Base-by-base conservation (phyloP, 2,113 vertebrate genomes). In the Poeciliopsis retropinna region DNA sequence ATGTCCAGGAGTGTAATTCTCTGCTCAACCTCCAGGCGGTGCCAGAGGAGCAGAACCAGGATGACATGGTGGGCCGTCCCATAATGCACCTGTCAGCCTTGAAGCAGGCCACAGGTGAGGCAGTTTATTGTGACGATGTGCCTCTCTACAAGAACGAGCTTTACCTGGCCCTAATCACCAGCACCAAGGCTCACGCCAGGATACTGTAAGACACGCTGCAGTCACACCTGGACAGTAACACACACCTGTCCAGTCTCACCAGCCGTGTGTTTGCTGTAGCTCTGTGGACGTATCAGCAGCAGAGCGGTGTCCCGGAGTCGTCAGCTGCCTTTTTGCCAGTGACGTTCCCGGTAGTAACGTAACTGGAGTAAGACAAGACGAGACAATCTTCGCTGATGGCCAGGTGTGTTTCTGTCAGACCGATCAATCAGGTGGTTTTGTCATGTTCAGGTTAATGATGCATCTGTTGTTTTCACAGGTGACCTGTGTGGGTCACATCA, bases 51-150 rank as follows among this genome's bases (percentile, higher is more conserved):
- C 96, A 95, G 87, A 82, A 70, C 0, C 67, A 89, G 51, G 95
- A 96, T 0, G 97, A 99, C 62, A 93, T 91, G 60, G 94, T 99
- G 60, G 98, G 98, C 10, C 93, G 93, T 64, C 97, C 98, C 31
- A 44, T 99, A 75, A 92, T 96, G 88, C 98, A 99, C 1, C 91
- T 99, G 68, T 94, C 97, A 0, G 96, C 97, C 0, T 64, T 93
- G 88, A 96, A 97, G 85, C 98, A 99, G 83, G 96, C 97, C 2
- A 96, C 96, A 0, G 98, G 98, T 3, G 97, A 99, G 81, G 98
- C 98, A 0, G 79, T 98, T 63, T 99, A 98, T 92, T 99, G 96
- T 0, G 97, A 99, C 0, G 98, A 99, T 79, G 92, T 99, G n/a
- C 97, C 97, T 41, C 88, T 83, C 75, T 97, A 94, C 0, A 93